Evolutionary conservation across 2,113 vertebrate species (phyloP), one percentile per base, ranked within the genome.

Genomic region (Anthoscopus minutus): DNA sequence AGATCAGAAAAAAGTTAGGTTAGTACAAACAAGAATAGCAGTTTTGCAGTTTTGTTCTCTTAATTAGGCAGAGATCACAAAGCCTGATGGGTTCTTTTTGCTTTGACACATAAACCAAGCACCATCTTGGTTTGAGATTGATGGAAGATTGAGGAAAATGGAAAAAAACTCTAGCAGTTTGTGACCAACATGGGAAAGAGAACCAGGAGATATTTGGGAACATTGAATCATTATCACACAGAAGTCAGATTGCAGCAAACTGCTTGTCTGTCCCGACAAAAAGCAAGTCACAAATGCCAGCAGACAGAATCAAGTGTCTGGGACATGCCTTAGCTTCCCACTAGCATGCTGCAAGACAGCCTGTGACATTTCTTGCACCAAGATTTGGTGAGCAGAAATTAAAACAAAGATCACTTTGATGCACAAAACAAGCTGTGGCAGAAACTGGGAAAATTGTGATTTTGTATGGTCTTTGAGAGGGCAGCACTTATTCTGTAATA

Each of bases 371-470:
- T 56, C 35, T 82, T 61, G 19, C 8, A 53, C 38, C 25, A 23
- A 66, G n/a, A 5, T 18, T 70, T 66, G 15, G 14, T 28, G 70
- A 73, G 22, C 2, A 66, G 33, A 82, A 79, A 57, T 14, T 17
- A 17, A 44, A 84, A 48, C 40, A 87, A 78, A 67, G 40, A 47
- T 31, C 35, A 16, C 24, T 86, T 67, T 45, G 40, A 84, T 71
- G n/a, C 31, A 48, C 61, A 61, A 81, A 86, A 79, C 15, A 48
- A 71, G n/a, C 45, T 11, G 1, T 42, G 37, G 9, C 18, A 71
- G 73, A 71, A 47, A 88, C 4, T 44, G 44, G 65, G 61, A 88
- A 90, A 96, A 86, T 7, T 40, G 24, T 86, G 79, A 92, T 95
- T 86, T 61, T 38, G 10, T 42, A 53, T 0, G 2, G 28, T 51